Evolutionary conservation across 37 sponge, comb jelly and placozoan genomes (phyloP), one percentile per base, ranked within the genome.

Genomic region (Hexactinellida sp.): DNA sequence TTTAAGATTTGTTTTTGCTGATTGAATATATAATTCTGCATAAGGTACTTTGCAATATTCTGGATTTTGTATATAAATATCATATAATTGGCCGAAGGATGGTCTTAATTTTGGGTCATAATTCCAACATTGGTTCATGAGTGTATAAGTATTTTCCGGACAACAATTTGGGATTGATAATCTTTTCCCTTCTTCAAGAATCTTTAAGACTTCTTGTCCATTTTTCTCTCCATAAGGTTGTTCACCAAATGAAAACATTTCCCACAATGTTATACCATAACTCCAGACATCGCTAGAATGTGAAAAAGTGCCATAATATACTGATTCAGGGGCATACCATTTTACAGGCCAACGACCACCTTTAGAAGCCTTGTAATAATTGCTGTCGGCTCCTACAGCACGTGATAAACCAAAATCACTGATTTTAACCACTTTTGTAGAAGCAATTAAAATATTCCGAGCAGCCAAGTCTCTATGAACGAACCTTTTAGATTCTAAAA

Each of bases 241-340:
- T 10, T 91, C 91, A 0, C 99, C 99, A 86, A 87, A 92, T 24
- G 95, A 92, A 89, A 97, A 97, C 94, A 97, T 95, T 89, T 97
- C 99, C 99, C 99, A 97, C 19, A 97, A 86, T 24, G 95, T 95
- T 28, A 97, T 88, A 7, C 99, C 99, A 38, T 95, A 97, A 85
- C 99, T 97, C 99, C 99, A 97, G 32, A 97, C 93, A 84, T 97
- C 99, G 87, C 94, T 93, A 38, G 94, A 86, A 76, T 89, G 89
- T 3, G 95, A 94, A 54, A 95, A 97, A 36, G 94, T 92, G 23
- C 95, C 95, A 85, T 91, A 95, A 83, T 92, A 91, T 71, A 94
- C 90, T 34, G 99, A 97, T 87, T 97, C 99, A 0, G 95, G 95
- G 38, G 99, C 99, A 91, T 97, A 97, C 97, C 97, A 97, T 86